phyloP scores from a whole-genome alignment of 2,888 invertebrate genomes.

The Apotomis betuletana region DNA sequence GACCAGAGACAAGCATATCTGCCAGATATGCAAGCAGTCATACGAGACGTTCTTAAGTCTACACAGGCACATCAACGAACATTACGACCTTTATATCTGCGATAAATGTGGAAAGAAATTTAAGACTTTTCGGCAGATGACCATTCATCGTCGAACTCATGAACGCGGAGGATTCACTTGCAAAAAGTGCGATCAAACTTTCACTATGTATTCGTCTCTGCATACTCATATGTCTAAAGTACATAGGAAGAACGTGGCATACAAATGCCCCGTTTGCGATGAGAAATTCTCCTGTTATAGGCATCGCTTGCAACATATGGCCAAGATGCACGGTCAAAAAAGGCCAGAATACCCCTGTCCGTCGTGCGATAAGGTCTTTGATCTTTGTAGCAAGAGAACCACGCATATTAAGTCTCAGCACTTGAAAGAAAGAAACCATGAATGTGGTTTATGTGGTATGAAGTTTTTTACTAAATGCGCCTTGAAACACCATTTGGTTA shows the following conservation, averaged over 20 bases:
- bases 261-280: constrained; percentile 77
- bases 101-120: constrained; percentile 77
- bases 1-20: constrained; percentile 67
- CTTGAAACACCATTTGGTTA: constrained; percentile 80
- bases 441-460: constrained; percentile 79
- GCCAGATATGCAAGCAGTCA: constrained; percentile 72
- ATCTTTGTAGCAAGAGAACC: constrained; percentile 71
- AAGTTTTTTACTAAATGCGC: constrained; percentile 82
- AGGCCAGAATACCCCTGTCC: constrained; percentile 73
- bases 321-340: constrained; percentile 69
- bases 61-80: constrained; percentile 78
- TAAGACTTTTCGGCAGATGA: constrained; percentile 70
- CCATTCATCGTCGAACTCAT: constrained; percentile 71
- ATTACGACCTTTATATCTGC: constrained; percentile 75
- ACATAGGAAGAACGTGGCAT: constrained; percentile 70
- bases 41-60: constrained; percentile 76
- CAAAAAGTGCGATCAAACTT: constrained; percentile 67
- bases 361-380: constrained; percentile 72
- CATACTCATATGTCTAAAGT: constrained; percentile 71
- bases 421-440: constrained; percentile 74
- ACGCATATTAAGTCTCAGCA: constrained; percentile 74
- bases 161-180: constrained; percentile 70
- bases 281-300: constrained; percentile 76
- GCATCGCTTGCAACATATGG: constrained; percentile 70
- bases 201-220: constrained; percentile 64